These are phyloP conservation scores for Proterorhinus semilunaris DNA, from an alignment of 2,113 vertebrate genomes.

Conservation along the genomic window DNA sequence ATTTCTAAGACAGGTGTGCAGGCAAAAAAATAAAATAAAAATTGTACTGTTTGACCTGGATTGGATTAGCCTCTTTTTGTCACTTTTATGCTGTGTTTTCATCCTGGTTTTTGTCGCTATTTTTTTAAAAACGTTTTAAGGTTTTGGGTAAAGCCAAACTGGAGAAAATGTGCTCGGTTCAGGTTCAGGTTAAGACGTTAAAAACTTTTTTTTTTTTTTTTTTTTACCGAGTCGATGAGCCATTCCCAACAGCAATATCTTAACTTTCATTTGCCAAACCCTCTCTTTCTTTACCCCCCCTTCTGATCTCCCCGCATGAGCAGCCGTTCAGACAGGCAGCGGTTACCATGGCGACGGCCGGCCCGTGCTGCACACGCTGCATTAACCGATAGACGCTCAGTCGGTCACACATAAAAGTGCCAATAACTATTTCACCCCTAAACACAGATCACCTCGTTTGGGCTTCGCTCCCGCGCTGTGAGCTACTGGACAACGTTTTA, in stretches of 20 bases:
- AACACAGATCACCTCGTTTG: slow-evolving; percentile 27
- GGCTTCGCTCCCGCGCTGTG: slow-evolving; percentile 28
- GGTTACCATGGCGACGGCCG: slow-evolving; percentile 57
- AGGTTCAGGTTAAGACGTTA: too few relatives aligned
- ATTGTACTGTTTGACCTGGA: too few relatives aligned
- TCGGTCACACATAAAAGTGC: slow-evolving; percentile 44
- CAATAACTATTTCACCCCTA: slow-evolving; percentile 43
- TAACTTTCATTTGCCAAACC: slow-evolving; percentile 34
- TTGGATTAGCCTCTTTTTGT: too few relatives aligned
- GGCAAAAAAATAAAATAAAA: too few relatives aligned
- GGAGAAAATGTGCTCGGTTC: too few relatives aligned
- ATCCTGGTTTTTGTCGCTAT: too few relatives aligned
- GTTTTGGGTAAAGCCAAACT: too few relatives aligned
- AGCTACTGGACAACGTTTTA: slow-evolving; percentile 39
- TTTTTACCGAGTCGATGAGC: too few relatives aligned
- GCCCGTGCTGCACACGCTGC: slow-evolving; percentile 19
- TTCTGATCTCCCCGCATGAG: slow-evolving; percentile 18
- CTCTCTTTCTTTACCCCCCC: background rate
- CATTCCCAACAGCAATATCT: slow-evolving; percentile 7
- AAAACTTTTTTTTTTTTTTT: too few relatives aligned
- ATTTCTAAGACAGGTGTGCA: too few relatives aligned
- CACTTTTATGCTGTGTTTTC: too few relatives aligned
- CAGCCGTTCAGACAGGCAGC: slow-evolving; percentile 4
- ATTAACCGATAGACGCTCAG: slow-evolving; percentile 21
- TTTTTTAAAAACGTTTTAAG: too few relatives aligned